Percentiles rank a stretch among this genome's conserved stretches.
phyloP scores from a whole-genome alignment of 2,888 invertebrate species.

The Eristalis intricaria region DNA sequence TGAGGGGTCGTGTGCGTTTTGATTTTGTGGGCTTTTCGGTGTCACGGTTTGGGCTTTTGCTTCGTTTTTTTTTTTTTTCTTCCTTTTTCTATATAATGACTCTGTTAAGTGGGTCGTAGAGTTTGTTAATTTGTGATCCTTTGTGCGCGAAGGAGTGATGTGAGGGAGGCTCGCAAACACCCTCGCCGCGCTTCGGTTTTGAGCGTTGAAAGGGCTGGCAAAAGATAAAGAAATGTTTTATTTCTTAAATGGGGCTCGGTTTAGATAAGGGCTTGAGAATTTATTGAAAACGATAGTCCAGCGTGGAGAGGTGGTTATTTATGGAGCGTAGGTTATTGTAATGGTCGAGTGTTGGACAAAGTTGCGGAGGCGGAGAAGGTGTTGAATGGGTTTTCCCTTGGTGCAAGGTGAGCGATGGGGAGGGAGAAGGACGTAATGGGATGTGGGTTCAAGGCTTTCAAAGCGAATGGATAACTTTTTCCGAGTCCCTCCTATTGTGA shows the following conservation, averaged over 20 bases:
- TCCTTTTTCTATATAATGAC: slow-evolving; percentile 50
- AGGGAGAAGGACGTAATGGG: no score
- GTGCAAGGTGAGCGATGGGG: no score
- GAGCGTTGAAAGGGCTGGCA: slow-evolving; percentile 51
- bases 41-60: neutral
- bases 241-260: slow-evolving; percentile 25
- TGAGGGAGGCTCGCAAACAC: neutral
- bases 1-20: neutral
- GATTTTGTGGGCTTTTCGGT: slow-evolving; percentile 10
- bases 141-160: neutral
- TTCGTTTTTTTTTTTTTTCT: slow-evolving; percentile 4
- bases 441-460: no score
- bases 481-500: no score
- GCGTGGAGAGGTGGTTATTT: slow-evolving; percentile 22
- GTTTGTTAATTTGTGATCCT: slow-evolving; percentile 57
- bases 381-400: no score
- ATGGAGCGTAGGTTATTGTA: neutral
- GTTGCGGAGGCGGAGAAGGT: no score
- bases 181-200: neutral
- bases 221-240: slow-evolving; percentile 40
- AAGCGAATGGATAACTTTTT: no score
- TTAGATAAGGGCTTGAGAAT: slow-evolving; percentile 38
- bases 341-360: neutral
- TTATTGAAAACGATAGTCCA: slow-evolving; percentile 2
- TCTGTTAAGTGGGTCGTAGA: slow-evolving; percentile 67